Evolutionary conservation across 2,797 vertebrate genomes (phyloP), one percentile per base, ranked within the genome.

Genomic region (Danio aesculapii): DNA sequence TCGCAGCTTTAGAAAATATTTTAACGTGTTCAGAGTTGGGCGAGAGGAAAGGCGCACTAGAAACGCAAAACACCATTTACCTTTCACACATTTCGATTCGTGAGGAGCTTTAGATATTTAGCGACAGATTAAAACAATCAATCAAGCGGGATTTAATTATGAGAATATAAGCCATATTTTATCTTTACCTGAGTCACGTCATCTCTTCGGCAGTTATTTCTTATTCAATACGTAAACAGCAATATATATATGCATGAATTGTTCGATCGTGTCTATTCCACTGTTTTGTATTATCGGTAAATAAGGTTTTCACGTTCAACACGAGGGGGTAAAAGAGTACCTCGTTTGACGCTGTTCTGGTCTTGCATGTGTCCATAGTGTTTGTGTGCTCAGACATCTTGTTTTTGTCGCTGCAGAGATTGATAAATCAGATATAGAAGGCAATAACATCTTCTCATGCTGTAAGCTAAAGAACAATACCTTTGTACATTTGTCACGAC

Each of bases 161-260:
- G 80, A 86, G 84, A 87, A 86, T 92, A 93, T 91, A 95, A 95
- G 94, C 94, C 94, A 95, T 95, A 95, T 94, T 93, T 94, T 83
- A 88, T 85, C 88, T 85, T 86, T 87, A 89, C 86, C 83, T 89
- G 88, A 91, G 89, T 87, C 91, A 89, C 90, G 84, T 89, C 84
- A 84, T 90, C 84, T 89, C 86, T 87, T 91, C 90, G 81, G 73
- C 80, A 53, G 74, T 82, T 67, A 80, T 86, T 89, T 93, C 89
- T 88, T 86, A 91, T 91, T 87, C 90, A 90, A 84, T 81, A 80
- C 49, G 61, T 70, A 79, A 75, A 72, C 55, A 76, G 64, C 63
- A 71, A 81, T 66, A 83, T 84, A 30, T 30, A 83, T 86, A 91
- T 92, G 90, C 87, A 86, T 90, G 79, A 90, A 75, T 84, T 88